phyloP scores from a whole-genome alignment of 2,797 vertebrate genomes.

The Furcifer pardalis region DNA sequence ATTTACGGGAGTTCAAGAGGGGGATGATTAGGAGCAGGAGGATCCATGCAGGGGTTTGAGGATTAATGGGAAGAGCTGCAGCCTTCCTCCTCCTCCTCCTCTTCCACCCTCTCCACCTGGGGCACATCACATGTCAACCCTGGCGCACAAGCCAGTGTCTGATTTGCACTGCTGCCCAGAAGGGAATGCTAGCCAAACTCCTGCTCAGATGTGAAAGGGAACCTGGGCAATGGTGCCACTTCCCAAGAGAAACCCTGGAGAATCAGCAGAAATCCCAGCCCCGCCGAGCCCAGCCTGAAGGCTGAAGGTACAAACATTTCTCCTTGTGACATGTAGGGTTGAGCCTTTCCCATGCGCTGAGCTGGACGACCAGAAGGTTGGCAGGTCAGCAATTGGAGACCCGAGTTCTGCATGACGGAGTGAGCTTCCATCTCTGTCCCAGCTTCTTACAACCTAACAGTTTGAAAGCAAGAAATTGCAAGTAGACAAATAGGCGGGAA shows the following conservation, averaged over 20 bases:
- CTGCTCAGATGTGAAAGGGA: constrained; percentile 19
- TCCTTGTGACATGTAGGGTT: constrained; percentile 12
- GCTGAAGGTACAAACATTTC: neutral
- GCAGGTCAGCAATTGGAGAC: too few relatives aligned
- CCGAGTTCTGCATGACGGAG: too few relatives aligned
- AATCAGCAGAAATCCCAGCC: constrained; percentile 26
- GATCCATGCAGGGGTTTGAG: neutral
- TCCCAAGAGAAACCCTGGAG: constrained; percentile 6
- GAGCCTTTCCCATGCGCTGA: too few relatives aligned
- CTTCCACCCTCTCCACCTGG: neutral
- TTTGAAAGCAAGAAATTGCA: too few relatives aligned
- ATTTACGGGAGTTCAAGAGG: too few relatives aligned
- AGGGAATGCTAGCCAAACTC: constrained; percentile 6
- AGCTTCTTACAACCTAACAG: too few relatives aligned
- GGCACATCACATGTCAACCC: neutral
- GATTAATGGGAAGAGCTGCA: neutral
- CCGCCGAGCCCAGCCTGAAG: too few relatives aligned
- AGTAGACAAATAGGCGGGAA: too few relatives aligned
- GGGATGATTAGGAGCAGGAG: neutral
- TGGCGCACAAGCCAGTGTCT: neutral
- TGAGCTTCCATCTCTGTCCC: too few relatives aligned
- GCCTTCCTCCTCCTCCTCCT: neutral
- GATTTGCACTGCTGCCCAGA: neutral
- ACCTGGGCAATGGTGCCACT: neutral
- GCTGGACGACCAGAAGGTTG: too few relatives aligned